Conservation (phyloP, 2,888 invertebrate species). For the Eupithecia vulgata region DNA sequence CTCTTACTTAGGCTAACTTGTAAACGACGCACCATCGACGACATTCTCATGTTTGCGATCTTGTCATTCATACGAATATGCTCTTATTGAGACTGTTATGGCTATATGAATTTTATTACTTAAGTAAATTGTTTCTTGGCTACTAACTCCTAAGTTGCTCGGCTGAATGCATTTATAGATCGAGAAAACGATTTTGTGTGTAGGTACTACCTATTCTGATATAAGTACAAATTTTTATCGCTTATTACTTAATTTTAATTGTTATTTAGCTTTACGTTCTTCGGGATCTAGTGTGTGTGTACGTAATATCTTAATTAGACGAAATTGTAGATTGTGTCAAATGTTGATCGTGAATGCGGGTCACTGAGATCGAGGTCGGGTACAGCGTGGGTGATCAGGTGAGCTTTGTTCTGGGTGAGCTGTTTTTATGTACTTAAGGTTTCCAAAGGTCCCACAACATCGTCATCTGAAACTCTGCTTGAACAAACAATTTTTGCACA, state of each 20-base stretch:
- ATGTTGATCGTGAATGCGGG: conserved; percentile 42
- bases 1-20: conserved; percentile 78
- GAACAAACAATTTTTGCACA: conserved; percentile 25
- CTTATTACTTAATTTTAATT: conserved; percentile 71
- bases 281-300: conserved; percentile 64
- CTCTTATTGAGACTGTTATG: conserved; percentile 76
- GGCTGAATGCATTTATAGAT: conserved; percentile 61
- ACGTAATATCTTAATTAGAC: conserved; percentile 60
- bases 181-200: conserved; percentile 61
- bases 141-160: conserved; percentile 66
- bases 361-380: conserved; percentile 20
- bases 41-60: conserved; percentile 76
- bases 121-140: conserved; percentile 75
- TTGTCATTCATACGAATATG: conserved; percentile 67
- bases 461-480: conserved; percentile 33
- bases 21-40: conserved; percentile 62
- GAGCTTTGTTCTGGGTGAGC: conserved; percentile 33
- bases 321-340: conserved; percentile 70
- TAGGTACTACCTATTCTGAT: conserved; percentile 74
- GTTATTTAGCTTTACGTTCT: conserved; percentile 77
- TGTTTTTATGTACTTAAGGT: conserved; percentile 45
- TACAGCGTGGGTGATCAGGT: conserved; percentile 38
- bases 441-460: conserved; percentile 31
- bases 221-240: conserved; percentile 82
- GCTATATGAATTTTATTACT: conserved; percentile 72